These are phyloP conservation scores for Acanthornis magna DNA, from an alignment of 2,797 vertebrate species.

Conservation along the genomic window DNA sequence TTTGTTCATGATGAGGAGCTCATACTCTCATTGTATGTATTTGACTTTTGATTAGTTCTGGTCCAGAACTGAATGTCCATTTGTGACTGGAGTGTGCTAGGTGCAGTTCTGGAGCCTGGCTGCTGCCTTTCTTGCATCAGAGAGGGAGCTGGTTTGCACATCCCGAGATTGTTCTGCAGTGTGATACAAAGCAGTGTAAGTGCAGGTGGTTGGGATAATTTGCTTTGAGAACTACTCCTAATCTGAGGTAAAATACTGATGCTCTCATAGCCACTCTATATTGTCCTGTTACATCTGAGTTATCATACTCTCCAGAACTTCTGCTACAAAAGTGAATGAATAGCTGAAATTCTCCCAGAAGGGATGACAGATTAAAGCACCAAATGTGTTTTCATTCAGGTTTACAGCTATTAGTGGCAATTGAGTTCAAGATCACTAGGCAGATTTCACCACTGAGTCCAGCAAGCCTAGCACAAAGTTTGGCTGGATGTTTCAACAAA, in stretches of 20 bases:
- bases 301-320: neutral
- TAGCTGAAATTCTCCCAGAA: neutral
- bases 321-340: neutral
- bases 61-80: neutral
- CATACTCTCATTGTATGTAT: neutral
- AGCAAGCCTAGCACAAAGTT: neutral
- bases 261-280: neutral
- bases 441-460: neutral
- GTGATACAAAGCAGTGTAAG: neutral
- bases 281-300: neutral
- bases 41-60: neutral
- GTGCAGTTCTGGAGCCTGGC: neutral
- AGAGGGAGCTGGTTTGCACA: rapidly evolving
- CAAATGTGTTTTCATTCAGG: neutral
- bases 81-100: neutral
- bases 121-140: neutral
- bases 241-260: neutral
- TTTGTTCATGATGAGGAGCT: neutral
- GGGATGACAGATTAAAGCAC: neutral
- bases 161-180: neutral
- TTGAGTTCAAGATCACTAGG: neutral
- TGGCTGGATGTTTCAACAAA: neutral
- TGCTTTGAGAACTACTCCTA: neutral
- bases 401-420: neutral
- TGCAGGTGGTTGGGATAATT: neutral